These are phyloP conservation scores for Salvator merianae DNA, from an alignment of 2,113 vertebrate species.

Conservation along the genomic window DNA sequence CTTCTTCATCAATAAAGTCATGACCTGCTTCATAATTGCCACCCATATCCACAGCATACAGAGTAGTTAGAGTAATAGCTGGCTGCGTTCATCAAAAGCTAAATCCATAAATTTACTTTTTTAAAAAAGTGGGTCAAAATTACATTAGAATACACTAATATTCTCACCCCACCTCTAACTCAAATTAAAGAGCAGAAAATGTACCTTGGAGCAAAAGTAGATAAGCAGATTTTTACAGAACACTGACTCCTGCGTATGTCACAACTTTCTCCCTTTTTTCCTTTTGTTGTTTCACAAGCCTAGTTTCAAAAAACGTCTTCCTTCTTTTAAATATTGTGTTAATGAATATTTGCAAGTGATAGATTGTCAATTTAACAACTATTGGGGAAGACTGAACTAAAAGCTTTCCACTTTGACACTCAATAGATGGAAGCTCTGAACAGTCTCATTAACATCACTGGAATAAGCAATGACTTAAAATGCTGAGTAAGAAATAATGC, in stretches of 20 bases:
- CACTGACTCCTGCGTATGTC: background rate
- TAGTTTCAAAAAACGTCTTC: background rate
- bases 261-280: background rate
- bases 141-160: no score
- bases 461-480: background rate
- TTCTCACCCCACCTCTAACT: no score
- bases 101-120: no score
- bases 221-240: no score
- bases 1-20: no score
- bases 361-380: constrained; percentile 9
- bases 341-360: constrained; percentile 3
- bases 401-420: constrained; percentile 2
- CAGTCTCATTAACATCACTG: background rate
- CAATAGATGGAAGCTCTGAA: background rate
- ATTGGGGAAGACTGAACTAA: background rate
- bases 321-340: constrained; percentile 5
- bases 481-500: constrained; percentile 8
- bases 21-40: no score
- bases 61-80: no score
- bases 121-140: no score
- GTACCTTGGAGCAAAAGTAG: no score
- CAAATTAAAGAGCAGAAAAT: no score
- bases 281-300: background rate
- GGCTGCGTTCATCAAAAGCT: no score
- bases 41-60: no score